Evolutionary conservation across 2,797 vertebrate species (phyloP).

Genomic region (Sebastolobus alascanus): DNA sequence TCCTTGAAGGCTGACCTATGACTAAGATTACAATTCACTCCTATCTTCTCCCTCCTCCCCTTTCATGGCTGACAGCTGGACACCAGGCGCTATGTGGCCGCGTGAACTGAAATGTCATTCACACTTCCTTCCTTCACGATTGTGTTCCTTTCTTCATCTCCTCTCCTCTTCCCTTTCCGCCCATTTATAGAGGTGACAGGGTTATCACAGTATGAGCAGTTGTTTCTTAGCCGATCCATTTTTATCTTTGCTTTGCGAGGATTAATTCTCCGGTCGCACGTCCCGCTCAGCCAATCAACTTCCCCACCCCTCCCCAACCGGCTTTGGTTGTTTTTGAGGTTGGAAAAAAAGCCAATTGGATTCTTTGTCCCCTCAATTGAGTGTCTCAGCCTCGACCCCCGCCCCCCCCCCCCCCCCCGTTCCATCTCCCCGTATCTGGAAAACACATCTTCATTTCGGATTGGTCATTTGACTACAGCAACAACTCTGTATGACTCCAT

Average conservation of each 20-base stretch:
- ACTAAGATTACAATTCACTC: conserved; percentile 60
- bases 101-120: conserved; percentile 64
- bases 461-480: conserved; percentile 68
- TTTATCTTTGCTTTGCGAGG: conserved; percentile 50
- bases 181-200: conserved; percentile 49
- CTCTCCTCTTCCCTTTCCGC: conserved; percentile 41
- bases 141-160: conserved; percentile 61
- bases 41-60: conserved; percentile 21
- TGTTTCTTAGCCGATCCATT: conserved; percentile 49
- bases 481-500: conserved; percentile 72
- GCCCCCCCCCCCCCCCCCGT: background rate
- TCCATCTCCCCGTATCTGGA: conserved; percentile 62
- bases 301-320: background rate
- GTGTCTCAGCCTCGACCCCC: conserved; percentile 3
- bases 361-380: conserved; percentile 68
- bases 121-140: conserved; percentile 26
- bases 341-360: conserved; percentile 62
- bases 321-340: conserved; percentile 47
- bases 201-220: conserved; percentile 64
- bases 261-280: conserved; percentile 63
- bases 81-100: background rate
- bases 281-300: conserved; percentile 56
- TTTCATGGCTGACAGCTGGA: conserved; percentile 49
- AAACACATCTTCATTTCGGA: conserved; percentile 70
- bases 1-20: conserved; percentile 71